A percentile compares a stretch with the other conserved stretches of the same genome.
These are phyloP conservation scores for Naso thynnoides DNA, from an alignment of 2,797 vertebrate species.

Conservation along the genomic window DNA sequence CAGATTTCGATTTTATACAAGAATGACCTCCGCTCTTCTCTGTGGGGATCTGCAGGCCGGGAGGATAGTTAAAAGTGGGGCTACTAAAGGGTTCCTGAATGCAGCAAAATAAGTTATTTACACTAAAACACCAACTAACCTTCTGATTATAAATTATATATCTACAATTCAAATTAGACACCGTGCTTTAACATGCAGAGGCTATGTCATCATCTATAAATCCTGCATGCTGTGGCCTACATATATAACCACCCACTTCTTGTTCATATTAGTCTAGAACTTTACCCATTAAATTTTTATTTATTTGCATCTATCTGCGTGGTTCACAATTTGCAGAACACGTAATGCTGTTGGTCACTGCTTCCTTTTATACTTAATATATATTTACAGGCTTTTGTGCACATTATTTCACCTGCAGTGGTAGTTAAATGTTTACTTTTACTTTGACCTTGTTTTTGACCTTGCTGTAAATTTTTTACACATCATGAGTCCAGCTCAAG, in stretches of 20 bases:
- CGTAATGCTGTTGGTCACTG: neutral
- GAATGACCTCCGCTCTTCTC: neutral
- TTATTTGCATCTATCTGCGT: neutral
- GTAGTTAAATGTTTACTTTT: too few relatives aligned
- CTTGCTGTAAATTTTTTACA: too few relatives aligned
- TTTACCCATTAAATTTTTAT: neutral
- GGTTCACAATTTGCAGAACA: neutral
- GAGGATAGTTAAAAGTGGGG: neutral
- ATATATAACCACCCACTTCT: neutral
- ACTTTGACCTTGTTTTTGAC: too few relatives aligned
- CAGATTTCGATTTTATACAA: constrained; percentile 37
- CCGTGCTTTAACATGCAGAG: neutral
- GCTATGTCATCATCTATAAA: neutral
- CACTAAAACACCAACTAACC: neutral
- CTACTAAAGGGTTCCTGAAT: constrained; percentile 8
- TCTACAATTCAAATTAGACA: neutral
- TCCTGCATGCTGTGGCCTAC: neutral
- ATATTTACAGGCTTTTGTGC: too few relatives aligned
- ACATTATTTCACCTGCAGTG: too few relatives aligned
- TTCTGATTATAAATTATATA: neutral
- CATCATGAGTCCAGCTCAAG: too few relatives aligned
- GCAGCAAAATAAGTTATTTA: neutral
- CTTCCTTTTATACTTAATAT: neutral
- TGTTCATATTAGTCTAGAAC: neutral
- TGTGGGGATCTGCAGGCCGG: neutral